Base-by-base conservation (phyloP, 2,797 vertebrate species). In the Phyllotis vaccarum region DNA sequence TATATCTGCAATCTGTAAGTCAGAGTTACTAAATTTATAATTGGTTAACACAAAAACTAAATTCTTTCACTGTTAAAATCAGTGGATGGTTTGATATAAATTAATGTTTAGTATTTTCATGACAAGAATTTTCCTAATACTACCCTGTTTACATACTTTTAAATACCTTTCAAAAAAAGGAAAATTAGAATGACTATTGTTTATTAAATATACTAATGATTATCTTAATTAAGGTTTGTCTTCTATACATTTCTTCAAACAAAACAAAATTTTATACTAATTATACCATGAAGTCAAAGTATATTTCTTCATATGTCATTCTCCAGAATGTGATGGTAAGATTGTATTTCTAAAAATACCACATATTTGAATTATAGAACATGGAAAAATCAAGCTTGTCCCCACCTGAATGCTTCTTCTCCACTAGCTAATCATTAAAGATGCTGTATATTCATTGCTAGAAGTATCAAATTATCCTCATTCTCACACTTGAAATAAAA, bases 191-290 rank as follows among this genome's bases (percentile, higher is more conserved):
- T 68, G 3, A 79, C 85, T 52, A n/a, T n/a, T n/a, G n/a, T n/a
- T n/a, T n/a, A n/a, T n/a, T n/a, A n/a, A n/a, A n/a, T n/a, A 7
- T 17, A 54, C 2, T 68, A 13, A 37, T 19, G 52, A 80, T 62
- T 1, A 70, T 52, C 62, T 83, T 9, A 91, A 62, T 80, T 89
- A 37, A 86, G 5, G 16, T 68, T 66, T 79, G 16, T 74, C 1
- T 40, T 94, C 80, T 93, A 34, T 13, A 62, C 93, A 95, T 68
- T 75, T 92, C 17, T 40, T 10, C 85, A 62, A 64, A 22, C 60
- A 87, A 76, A 75, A 80, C 12, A 43, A n/a, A 43, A 14, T 2
- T n/a, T 43, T 80, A 88, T 94, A 56, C 1, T 89, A 2, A 88
- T 83, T 27, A 17, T 89, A 56, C 75, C 19, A 68, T 5, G 91